phyloP scores from a whole-genome alignment of 23 tunicate species.

The Halocynthia roretzi region DNA sequence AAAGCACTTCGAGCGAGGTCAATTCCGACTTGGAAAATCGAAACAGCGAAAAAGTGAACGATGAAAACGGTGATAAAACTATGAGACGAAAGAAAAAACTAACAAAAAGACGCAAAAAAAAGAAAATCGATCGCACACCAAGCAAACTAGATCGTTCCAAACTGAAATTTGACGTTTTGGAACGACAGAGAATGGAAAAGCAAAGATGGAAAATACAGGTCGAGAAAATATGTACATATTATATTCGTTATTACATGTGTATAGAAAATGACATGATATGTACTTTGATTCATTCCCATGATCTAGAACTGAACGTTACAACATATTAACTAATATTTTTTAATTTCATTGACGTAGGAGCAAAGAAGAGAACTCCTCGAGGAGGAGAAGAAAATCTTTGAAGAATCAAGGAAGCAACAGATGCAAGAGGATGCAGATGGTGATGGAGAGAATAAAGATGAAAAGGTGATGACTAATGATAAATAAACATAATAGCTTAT shows the following conservation, averaged over 20 bases:
- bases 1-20: neutral
- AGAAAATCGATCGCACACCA: constrained; percentile 23
- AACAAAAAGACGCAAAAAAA: constrained; percentile 41
- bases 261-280: neutral
- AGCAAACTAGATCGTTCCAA: constrained; percentile 51
- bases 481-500: too few relatives aligned
- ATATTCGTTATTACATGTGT: too few relatives aligned
- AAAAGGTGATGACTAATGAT: neutral
- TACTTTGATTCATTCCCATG: too few relatives aligned
- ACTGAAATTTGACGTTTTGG: constrained; percentile 65
- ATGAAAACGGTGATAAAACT: neutral
- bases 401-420: constrained; percentile 41
- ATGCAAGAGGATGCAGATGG: constrained; percentile 12
- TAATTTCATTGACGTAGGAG: constrained; percentile 22
- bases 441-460: constrained; percentile 16
- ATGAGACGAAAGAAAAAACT: constrained; percentile 7
- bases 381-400: constrained; percentile 66
- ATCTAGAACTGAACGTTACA: neutral
- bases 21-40: too few relatives aligned
- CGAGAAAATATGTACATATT: too few relatives aligned
- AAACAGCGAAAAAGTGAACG: neutral
- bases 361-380: constrained; percentile 43
- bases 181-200: constrained; percentile 60
- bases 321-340: neutral
- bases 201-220: constrained; percentile 72